Evolutionary conservation across 2,113 vertebrate species (phyloP).

Genomic region (Theristicus caerulescens): DNA sequence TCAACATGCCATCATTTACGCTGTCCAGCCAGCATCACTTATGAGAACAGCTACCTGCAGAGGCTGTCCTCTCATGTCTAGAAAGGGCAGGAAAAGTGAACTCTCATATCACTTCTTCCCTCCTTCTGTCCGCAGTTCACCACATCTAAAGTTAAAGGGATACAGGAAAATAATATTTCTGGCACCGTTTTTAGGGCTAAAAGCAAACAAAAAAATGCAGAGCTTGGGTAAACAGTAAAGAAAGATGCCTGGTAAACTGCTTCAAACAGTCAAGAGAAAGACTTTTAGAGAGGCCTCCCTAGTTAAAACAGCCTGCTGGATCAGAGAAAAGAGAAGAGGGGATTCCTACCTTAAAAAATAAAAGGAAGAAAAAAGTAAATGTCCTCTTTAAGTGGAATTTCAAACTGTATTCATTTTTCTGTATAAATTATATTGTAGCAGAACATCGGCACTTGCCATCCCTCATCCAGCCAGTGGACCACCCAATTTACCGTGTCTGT

Average conservation of each 20-base stretch:
- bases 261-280: background rate
- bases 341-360: background rate
- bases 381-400: background rate
- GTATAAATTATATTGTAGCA: background rate
- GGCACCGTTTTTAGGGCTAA: background rate
- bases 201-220: background rate
- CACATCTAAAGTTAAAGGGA: background rate
- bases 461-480: background rate
- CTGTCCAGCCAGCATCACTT: background rate
- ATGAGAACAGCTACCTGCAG: background rate
- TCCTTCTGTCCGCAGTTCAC: background rate
- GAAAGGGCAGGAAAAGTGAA: background rate
- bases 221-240: background rate
- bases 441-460: background rate
- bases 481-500: background rate
- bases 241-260: background rate
- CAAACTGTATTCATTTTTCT: background rate
- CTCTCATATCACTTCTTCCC: background rate
- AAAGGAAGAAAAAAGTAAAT: background rate
- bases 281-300: fast-evolving
- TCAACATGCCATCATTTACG: background rate
- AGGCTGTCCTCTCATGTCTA: background rate
- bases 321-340: background rate
- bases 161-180: background rate
- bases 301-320: background rate